Percentiles rank a stretch among this genome's conserved stretches.
phyloP scores from a whole-genome alignment of 2,113 vertebrate genomes.

The Brienomyrus brachyistius region DNA sequence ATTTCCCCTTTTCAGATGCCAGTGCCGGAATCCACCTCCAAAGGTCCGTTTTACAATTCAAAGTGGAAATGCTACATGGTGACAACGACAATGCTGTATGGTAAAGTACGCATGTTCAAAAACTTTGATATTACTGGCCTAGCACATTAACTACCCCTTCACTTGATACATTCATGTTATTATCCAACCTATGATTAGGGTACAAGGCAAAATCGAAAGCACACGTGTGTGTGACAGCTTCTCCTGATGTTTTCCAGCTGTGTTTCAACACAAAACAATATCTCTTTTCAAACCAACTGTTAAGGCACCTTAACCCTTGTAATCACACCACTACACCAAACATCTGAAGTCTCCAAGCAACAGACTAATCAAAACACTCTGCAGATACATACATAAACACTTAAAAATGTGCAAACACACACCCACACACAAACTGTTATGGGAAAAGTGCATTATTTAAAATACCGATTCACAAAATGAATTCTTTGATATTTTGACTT shows the following conservation, averaged over 20 bases:
- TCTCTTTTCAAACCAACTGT: slow-evolving; percentile 62
- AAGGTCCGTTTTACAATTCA: not conserved
- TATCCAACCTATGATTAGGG: not conserved
- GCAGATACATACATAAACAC: not conserved
- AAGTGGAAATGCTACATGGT: not conserved
- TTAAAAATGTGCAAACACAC: not conserved
- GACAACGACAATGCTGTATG: not conserved
- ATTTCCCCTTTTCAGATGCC: not conserved
- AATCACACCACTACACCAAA: slow-evolving; percentile 29
- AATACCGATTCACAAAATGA: not conserved
- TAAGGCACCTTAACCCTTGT: slow-evolving; percentile 26
- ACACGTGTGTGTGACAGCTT: not conserved
- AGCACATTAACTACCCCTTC: not conserved
- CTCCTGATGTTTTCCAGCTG: slow-evolving; percentile 69
- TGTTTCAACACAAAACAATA: slow-evolving; percentile 63
- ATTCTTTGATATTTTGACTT: not conserved
- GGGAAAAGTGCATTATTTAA: not conserved
- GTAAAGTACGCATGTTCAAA: not conserved
- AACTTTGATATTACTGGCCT: not conserved
- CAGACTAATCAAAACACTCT: slow-evolving; percentile 57
- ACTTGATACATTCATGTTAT: not conserved
- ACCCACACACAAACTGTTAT: not conserved
- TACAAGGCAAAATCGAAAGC: not conserved
- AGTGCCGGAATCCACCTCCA: not conserved
- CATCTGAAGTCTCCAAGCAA: slow-evolving; percentile 51